These are phyloP conservation scores for Callyntrura guangdongensis DNA, from an alignment of 2,888 invertebrate species.

Conservation along the genomic window DNA sequence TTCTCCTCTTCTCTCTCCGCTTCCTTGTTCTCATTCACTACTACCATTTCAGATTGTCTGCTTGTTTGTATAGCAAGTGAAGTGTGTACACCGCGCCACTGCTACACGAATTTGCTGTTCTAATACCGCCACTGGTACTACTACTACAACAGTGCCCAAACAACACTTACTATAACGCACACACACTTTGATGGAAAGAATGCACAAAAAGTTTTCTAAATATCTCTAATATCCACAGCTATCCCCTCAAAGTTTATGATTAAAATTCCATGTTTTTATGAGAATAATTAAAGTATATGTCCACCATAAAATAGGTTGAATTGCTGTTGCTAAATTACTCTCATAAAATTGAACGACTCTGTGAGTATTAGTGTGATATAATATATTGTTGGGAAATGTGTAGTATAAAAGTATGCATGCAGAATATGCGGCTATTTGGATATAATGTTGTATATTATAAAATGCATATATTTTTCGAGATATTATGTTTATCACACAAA, in stretches of 20 bases:
- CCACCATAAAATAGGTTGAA: slow-evolving; percentile 76
- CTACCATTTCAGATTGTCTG: slow-evolving; percentile 7
- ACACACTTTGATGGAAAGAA: background rate
- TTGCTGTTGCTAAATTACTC: slow-evolving; percentile 72
- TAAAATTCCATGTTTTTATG: slow-evolving; percentile 78
- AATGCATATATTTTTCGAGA: background rate
- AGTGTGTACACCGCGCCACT: background rate
- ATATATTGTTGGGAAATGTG: slow-evolving; percentile 27
- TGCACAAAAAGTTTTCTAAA: slow-evolving; percentile 73
- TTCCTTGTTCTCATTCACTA: background rate
- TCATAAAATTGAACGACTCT: slow-evolving; percentile 73
- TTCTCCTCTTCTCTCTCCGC: slow-evolving; percentile 3
- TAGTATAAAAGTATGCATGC: background rate
- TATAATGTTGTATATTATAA: background rate
- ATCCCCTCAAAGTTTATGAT: slow-evolving; percentile 77
- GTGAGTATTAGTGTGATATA: slow-evolving; percentile 63
- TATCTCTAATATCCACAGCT: slow-evolving; percentile 73
- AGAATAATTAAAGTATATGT: slow-evolving; percentile 78
- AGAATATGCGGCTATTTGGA: background rate
- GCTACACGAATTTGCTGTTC: background rate
- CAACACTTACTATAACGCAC: background rate
- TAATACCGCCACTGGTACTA: background rate
- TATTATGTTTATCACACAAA: slow-evolving; percentile 7
- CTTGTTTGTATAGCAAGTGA: background rate
- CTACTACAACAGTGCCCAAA: background rate